Base-by-base conservation (phyloP, 2,797 vertebrate genomes). In the Mus spretus region DNA sequence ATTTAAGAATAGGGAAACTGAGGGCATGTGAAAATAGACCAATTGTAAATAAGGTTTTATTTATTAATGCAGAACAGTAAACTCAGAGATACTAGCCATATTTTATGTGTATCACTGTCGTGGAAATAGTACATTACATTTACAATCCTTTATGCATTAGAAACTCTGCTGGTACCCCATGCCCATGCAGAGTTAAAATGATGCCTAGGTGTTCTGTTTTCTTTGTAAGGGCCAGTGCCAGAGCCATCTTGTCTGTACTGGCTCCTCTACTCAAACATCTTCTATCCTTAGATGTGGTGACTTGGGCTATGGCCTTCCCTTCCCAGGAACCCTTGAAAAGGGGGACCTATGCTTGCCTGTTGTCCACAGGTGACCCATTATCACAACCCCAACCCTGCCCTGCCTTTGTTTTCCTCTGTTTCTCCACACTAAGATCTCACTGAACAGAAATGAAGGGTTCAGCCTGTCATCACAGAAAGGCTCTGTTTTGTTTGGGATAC, bases 111-210 rank as follows among this genome's bases (percentile, higher is more conserved):
- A 90, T 96, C 12, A 31, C n/a, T 65, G 91, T 67, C n/a, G 11
- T 87, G 59, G 20, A 61, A 90, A 88, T 81, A 92, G 59, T 61
- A 3, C 77, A 81, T 92, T 77, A 74, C 88, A 90, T 75, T 90
- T 83, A 31, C 81, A 14, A 10, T 37, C 14, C n/a, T 37, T 65
- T 65, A 59, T 24, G 44, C 40, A 50, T 61, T 15, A 44, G 75
- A 97, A 92, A 92, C 63, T 70, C 89, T 72, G 31, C 80, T 75
- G 26, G 63, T 53, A 67, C 20, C 26, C 40, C 8, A 11, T 63
- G 77, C 77, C 72, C 59, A 9, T 20, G n/a, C 13, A 72, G 70
- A 57, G 7, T 79, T 50, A 74, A 59, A 90, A 93, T 2, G 34
- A 89, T 57, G 61, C 44, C 37, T 67, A 6, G 22, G 5, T 61